Conservation (phyloP, 2,113 vertebrate species). For the Catharus fuscescens region DNA sequence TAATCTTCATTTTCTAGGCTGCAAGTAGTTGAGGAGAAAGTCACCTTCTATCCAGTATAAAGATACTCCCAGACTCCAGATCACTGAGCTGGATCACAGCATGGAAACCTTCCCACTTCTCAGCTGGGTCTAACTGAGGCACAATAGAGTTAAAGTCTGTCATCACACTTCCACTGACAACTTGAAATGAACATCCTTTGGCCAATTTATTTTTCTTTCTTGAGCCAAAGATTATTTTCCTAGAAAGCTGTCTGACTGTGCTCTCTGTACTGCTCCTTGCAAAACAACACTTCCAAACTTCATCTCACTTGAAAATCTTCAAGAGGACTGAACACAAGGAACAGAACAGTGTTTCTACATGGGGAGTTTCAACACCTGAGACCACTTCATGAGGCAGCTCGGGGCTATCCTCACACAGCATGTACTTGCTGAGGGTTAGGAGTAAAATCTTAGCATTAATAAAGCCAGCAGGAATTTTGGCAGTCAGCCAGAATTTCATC, state of each 20-base stretch:
- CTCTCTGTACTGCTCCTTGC: not conserved
- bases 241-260: slow-evolving; percentile 27
- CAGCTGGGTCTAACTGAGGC: not conserved
- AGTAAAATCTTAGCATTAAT: not conserved
- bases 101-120: not conserved
- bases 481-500: not conserved
- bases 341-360: not conserved
- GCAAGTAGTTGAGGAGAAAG: not conserved
- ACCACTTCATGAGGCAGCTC: not conserved
- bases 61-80: not conserved
- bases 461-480: not conserved
- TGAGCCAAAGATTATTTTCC: slow-evolving; percentile 34
- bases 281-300: not conserved
- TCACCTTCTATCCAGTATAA: not conserved
- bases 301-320: not conserved
- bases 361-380: not conserved
- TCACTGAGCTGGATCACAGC: not conserved
- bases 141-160: not conserved
- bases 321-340: not conserved
- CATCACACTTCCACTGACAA: not conserved
- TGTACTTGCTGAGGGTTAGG: not conserved
- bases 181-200: not conserved
- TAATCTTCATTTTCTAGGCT: not conserved
- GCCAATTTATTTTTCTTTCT: slow-evolving; percentile 32
- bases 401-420: not conserved